Base-by-base conservation (phyloP, 2,113 vertebrate genomes). In the Haemorhous mexicanus region DNA sequence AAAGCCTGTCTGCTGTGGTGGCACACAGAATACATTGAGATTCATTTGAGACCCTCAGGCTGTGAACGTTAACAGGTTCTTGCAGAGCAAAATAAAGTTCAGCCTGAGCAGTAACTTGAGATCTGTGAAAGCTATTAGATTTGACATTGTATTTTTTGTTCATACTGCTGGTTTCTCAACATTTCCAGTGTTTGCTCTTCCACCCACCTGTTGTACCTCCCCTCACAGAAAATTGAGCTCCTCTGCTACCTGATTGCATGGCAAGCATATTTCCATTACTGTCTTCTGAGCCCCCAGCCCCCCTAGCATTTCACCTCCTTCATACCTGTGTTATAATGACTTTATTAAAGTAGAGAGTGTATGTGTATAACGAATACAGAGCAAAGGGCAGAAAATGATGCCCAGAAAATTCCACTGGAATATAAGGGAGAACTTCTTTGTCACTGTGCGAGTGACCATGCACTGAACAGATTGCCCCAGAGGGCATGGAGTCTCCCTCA, bases 371-470 rank as follows among this genome's bases (percentile, higher is more conserved):
- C 9, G 41, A 76, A 46, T 12, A 44, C 30, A 32, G 37, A 26
- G 3, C 68, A 73, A 41, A 12, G 39, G 30, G 21, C 47, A 62
- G 63, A 76, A 61, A 69, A 20, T 22, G 16, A 26, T 53, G 39
- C 53, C 21, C 21, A 47, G 16, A 16, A 89, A 47, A 14, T 41
- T 47, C 30, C 17, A 19, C 4, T 24, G 6, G n/a, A 76, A 16
- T 35, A 12, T 6, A 37, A 68, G 23, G 39, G 68, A 53, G 46
- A 53, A 35, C 46, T 68, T 35, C 30, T 32, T 39, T 23, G 30
- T 58, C 35, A 55, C 35, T 41, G 41, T 76, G 22, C 0, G 0
- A 39, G 26, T 62, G 55, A 47, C 55, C 14, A 1, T 2, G 21
- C n/a, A 27, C 20, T 62, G 41, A 62, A 26, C 21, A 47, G 47